phyloP scores from a whole-genome alignment of 2,797 vertebrate species.

The Cyprinodon diabolis region DNA sequence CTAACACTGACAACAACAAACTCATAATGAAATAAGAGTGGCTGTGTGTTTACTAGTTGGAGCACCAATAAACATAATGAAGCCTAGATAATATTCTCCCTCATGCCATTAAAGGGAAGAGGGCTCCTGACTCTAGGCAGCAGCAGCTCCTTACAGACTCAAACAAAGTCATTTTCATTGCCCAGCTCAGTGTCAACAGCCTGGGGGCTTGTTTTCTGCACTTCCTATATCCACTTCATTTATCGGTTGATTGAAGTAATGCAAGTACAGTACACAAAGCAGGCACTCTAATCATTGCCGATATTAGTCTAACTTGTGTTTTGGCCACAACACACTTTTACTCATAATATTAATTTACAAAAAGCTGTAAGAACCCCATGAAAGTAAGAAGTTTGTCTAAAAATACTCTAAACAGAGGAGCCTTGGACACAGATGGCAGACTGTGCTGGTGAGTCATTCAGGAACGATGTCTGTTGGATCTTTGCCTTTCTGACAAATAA shows the following conservation, averaged over 20 bases:
- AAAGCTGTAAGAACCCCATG: conserved; percentile 2
- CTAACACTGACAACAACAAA: conserved; percentile 36
- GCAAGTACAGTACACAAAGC: conserved; percentile 19
- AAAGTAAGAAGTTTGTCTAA: background rate
- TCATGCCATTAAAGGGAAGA: conserved; percentile 37
- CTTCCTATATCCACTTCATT: conserved; percentile 40
- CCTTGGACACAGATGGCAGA: conserved; percentile 27
- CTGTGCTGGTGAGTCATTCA: conserved; percentile 3
- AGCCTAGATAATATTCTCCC: conserved; percentile 48
- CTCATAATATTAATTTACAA: background rate
- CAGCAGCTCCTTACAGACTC: conserved; percentile 36
- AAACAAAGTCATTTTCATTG: conserved; percentile 49
- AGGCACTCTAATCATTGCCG: background rate
- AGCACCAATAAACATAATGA: conserved; percentile 61
- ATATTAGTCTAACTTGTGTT: background rate
- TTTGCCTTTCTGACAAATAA: conserved; percentile 8
- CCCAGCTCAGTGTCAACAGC: conserved; percentile 55
- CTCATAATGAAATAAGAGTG: conserved; percentile 46
- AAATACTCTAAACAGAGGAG: background rate
- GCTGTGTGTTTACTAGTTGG: conserved; percentile 37
- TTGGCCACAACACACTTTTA: background rate
- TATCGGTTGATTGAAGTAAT: conserved; percentile 10
- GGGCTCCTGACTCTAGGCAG: conserved; percentile 43
- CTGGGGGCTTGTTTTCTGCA: conserved; percentile 30
- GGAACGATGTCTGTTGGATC: background rate